Conservation (phyloP, 2,888 invertebrate genomes). For the Altica lythri region DNA sequence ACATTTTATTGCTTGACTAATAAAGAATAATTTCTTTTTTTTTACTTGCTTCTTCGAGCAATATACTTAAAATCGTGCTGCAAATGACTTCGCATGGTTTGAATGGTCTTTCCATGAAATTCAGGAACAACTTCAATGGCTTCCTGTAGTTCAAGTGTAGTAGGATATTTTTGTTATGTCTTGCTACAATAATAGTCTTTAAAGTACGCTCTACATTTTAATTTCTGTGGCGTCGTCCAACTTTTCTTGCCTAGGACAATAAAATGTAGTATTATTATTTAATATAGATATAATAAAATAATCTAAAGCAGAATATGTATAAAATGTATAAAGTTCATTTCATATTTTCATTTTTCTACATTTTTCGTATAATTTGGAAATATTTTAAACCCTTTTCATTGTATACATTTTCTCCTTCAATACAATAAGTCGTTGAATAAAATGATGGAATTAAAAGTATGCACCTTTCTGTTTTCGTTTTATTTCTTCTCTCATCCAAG, state of each 20-base stretch:
- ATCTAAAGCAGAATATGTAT: too few relatives aligned
- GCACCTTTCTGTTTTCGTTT: conserved; percentile 3
- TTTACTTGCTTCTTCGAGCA: background rate
- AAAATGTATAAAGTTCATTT: too few relatives aligned
- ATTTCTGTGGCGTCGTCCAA: conserved; percentile 15
- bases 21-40: background rate
- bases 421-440: background rate
- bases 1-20: background rate
- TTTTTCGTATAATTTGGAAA: too few relatives aligned
- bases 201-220: conserved; percentile 7
- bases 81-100: conserved; percentile 8
- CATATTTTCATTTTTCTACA: too few relatives aligned
- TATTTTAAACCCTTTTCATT: too few relatives aligned
- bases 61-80: conserved; percentile 14
- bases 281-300: background rate
- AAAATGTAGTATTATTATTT: background rate
- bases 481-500: conserved; percentile 5
- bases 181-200: conserved; percentile 7
- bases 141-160: conserved; percentile 5
- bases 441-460: conserved; percentile 7
- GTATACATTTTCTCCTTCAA: background rate
- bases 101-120: conserved; percentile 4
- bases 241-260: conserved; percentile 3
- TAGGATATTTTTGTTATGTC: conserved; percentile 8
- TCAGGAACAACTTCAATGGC: conserved; percentile 6